Evolutionary conservation across 1,140 invertebrate genomes (phyloP).

Genomic region (Drosophila willistoni): DNA sequence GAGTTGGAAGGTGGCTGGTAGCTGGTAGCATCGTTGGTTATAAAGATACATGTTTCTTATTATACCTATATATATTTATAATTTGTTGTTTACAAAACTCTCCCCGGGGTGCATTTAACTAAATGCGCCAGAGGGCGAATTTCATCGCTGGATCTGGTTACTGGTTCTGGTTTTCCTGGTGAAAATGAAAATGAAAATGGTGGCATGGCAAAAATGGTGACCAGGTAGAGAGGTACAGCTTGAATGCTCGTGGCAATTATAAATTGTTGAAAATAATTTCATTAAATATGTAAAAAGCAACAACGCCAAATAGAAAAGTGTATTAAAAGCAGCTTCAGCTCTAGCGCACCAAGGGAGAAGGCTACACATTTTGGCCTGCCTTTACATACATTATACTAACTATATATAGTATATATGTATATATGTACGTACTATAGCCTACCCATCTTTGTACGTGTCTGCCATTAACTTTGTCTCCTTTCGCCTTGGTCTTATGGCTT

Average conservation of each 20-base stretch:
- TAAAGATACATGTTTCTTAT: slow-evolving; percentile 27
- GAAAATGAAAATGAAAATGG: slow-evolving; percentile 1
- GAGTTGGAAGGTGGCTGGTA: not conserved
- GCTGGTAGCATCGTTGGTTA: not conserved
- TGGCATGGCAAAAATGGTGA: slow-evolving; percentile 1
- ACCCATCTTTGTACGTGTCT: slow-evolving; percentile 46
- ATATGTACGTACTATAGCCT: not conserved
- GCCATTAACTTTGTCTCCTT: slow-evolving; percentile 59
- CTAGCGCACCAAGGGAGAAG: not conserved
- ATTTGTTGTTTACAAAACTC: slow-evolving; percentile 68
- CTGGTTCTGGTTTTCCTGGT: not conserved
- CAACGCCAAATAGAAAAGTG: slow-evolving; percentile 60
- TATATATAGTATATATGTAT: not conserved
- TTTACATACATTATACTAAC: not conserved
- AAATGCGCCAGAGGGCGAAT: slow-evolving; percentile 49
- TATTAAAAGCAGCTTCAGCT: slow-evolving; percentile 41
- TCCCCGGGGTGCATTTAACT: slow-evolving; percentile 76
- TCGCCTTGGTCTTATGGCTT: slow-evolving; percentile 22
- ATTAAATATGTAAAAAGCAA: slow-evolving; percentile 80
- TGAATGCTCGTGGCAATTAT: slow-evolving; percentile 76
- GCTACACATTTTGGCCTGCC: slow-evolving; percentile 16
- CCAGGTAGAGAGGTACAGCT: slow-evolving; percentile 7
- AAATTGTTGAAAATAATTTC: slow-evolving; percentile 82
- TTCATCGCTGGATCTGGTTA: not conserved
- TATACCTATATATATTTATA: slow-evolving; percentile 42